phyloP scores from a whole-genome alignment of 2,113 vertebrate genomes.

The Oncorhynchus nerka region DNA sequence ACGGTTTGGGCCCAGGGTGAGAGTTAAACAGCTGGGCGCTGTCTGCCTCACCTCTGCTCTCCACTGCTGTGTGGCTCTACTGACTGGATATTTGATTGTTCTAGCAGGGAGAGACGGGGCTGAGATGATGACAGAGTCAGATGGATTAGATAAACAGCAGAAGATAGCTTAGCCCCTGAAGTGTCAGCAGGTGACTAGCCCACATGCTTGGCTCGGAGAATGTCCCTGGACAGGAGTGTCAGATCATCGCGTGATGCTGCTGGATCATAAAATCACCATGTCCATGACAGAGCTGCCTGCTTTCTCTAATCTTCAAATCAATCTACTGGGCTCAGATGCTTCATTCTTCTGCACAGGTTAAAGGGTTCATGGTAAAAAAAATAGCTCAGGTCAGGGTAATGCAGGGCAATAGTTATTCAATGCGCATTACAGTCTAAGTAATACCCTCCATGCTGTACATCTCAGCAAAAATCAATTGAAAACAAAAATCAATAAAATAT shows the following conservation, averaged over 20 bases:
- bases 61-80: neutral
- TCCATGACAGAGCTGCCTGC: neutral
- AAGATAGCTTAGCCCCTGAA: neutral
- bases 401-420: neutral
- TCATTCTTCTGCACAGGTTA: neutral
- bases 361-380: neutral
- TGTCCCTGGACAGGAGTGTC: neutral
- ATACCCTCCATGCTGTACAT: too few relatives aligned
- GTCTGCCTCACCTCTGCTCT: neutral
- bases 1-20: neutral
- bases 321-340: neutral
- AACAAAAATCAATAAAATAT: too few relatives aligned
- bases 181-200: too few relatives aligned
- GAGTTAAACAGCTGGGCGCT: constrained; percentile 1
- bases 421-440: neutral
- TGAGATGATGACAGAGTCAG: neutral
- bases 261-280: neutral
- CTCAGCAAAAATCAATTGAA: too few relatives aligned
- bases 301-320: neutral
- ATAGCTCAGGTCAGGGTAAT: neutral
- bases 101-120: constrained; percentile 7
- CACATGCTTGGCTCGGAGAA: too few relatives aligned
- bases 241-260: neutral
- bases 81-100: constrained; percentile 1
- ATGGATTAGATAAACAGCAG: neutral